These are phyloP conservation scores for Agriopis aurantiaria DNA, from an alignment of 2,888 invertebrate species.

Conservation along the genomic window DNA sequence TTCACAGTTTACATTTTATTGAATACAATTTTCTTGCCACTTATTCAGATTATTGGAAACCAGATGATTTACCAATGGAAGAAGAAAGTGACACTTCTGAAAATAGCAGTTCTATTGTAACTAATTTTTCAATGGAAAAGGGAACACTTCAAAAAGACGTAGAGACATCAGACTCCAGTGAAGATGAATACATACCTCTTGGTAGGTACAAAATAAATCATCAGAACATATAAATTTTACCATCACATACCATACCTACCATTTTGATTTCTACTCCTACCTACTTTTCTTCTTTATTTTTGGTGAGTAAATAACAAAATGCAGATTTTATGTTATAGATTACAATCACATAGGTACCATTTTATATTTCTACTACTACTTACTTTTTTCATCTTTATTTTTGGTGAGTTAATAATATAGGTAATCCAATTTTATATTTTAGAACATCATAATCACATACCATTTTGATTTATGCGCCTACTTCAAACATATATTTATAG, in stretches of 20 bases:
- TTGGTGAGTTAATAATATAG: too few species aligned
- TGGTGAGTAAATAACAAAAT: background rate
- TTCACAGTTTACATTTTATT: background rate
- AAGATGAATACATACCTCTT: slow-evolving; percentile 81
- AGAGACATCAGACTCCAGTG: slow-evolving; percentile 79
- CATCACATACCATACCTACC: background rate
- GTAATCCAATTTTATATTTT: too few species aligned
- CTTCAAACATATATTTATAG: too few species aligned
- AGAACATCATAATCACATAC: too few species aligned
- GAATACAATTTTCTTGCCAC: background rate
- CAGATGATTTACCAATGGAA: slow-evolving; percentile 74
- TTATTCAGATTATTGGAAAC: slow-evolving; percentile 78
- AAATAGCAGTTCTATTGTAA: slow-evolving; percentile 76
- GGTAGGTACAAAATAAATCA: slow-evolving; percentile 54
- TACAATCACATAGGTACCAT: too few species aligned
- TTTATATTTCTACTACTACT: too few species aligned
- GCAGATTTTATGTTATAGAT: background rate
- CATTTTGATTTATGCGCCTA: too few species aligned
- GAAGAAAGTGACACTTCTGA: slow-evolving; percentile 81
- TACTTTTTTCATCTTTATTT: too few species aligned
- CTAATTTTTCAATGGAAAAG: slow-evolving; percentile 77
- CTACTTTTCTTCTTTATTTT: background rate
- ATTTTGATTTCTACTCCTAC: background rate
- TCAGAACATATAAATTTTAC: background rate
- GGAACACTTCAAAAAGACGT: slow-evolving; percentile 72